Evolutionary conservation across 2,888 invertebrate genomes (phyloP), one percentile per base, ranked within the genome.

Genomic region (Erebia palarica): DNA sequence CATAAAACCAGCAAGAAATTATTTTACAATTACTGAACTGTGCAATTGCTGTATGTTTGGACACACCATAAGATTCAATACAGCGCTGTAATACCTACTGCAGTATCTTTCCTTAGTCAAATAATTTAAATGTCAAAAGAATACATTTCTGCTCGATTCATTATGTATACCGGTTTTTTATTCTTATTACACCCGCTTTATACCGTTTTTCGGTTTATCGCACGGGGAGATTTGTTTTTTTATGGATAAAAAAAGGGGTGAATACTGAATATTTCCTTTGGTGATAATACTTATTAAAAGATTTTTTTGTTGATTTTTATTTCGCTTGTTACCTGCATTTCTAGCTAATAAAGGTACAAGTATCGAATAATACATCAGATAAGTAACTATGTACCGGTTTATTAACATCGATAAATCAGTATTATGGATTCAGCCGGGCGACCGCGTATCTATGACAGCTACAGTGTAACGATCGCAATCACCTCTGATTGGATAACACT

Each of bases 71-170:
- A 13, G 57, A 13, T 27, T 57, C 57, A 57, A 57, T 57, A 57
- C 21, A 58, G 57, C 11, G 16, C 10, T 18, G 18, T 1, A 16
- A 55, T 7, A n/a, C n/a, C 47, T 3, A 13, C 47, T 51, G 60
- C 65, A 82, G 84, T 84, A 85, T 83, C 85, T 87, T 85, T 87
- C 87, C 86, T 88, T 88, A 87, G 84, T 80, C 80, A 76, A 36
- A 79, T 80, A 82, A 88, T 89, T 89, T 88, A 82, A 89, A 89
- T 89, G 85, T 89, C 89, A 89, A 89, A 89, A 85, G 89, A 89
- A 89, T 89, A 88, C 79, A 87, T 88, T 87, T 82, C 42, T 66
- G 74, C 72, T 76, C 82, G 78, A 79, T 80, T 79, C 82, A 81
- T 81, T 82, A 81, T 79, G 80, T 79, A 80, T 80, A 42, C 81